Conservation (phyloP, 30 jellyfish, hydroid and myxozoan genomes). For the Cassiopea xamachana region DNA sequence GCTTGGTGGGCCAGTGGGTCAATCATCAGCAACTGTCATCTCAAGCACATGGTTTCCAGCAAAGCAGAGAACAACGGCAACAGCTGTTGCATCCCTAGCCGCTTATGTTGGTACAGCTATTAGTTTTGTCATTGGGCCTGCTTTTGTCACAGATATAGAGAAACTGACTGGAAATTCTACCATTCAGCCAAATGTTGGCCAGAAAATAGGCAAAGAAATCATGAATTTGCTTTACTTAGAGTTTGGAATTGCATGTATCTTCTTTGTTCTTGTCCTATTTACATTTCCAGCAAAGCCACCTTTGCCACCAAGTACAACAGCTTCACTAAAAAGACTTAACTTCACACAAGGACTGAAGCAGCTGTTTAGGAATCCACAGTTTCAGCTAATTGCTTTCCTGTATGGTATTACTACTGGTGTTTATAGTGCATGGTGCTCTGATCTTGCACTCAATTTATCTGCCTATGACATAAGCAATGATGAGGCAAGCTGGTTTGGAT, state of each 20-base stretch:
- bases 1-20: conserved; percentile 98
- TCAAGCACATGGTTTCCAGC: conserved; percentile 99
- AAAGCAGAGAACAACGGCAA: conserved; percentile 96
- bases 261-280: conserved; percentile 73
- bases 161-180: neutral
- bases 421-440: conserved; percentile 99
- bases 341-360: conserved; percentile 79
- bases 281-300: conserved; percentile 96
- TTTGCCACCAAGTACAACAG: conserved; percentile 97
- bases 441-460: conserved; percentile 88
- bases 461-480: conserved; percentile 80
- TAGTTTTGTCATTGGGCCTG: conserved; percentile 96
- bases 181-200: conserved; percentile 1
- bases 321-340: conserved; percentile 88
- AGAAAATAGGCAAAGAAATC: conserved; percentile 58
- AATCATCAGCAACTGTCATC: conserved; percentile 94
- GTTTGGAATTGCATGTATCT: conserved; percentile 81
- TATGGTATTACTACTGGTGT: conserved; percentile 99
- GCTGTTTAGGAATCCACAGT: conserved; percentile 83
- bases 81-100: conserved; percentile 97
- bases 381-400: conserved; percentile 94
- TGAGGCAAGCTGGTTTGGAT: conserved; percentile 97
- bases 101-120: conserved; percentile 95
- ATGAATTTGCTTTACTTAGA: conserved; percentile 89
- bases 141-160: conserved; percentile 79